phyloP scores from a whole-genome alignment of 2,888 invertebrate genomes.

The Corbicula japonica region DNA sequence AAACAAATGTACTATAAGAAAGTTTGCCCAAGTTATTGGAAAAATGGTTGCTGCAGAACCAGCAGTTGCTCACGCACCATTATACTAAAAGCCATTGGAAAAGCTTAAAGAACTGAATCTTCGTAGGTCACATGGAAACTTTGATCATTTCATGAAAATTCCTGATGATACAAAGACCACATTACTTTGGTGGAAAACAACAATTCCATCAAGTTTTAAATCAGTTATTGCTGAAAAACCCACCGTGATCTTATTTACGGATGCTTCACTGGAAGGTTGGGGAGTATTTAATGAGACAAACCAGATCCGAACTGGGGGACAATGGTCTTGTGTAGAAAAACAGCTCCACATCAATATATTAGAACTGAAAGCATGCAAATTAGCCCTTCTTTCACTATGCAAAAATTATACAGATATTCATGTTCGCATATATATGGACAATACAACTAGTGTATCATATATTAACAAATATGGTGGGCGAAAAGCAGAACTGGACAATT shows the following conservation, averaged over 20 bases:
- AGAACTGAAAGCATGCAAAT: slow-evolving; percentile 8
- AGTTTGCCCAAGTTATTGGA: slow-evolving; percentile 5
- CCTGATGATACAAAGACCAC: background rate
- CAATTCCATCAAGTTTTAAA: slow-evolving; percentile 3
- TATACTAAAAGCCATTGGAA: slow-evolving; percentile 9
- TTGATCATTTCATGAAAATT: background rate
- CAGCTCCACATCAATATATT: slow-evolving; percentile 8
- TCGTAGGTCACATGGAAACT: background rate
- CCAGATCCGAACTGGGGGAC: background rate
- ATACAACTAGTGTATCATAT: slow-evolving; percentile 33
- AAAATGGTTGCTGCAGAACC: slow-evolving; percentile 9
- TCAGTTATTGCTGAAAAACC: background rate
- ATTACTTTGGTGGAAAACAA: background rate
- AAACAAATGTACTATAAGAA: background rate
- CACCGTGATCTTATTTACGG: slow-evolving; percentile 1
- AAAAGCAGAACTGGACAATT: slow-evolving; percentile 4
- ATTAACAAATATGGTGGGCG: slow-evolving; percentile 30
- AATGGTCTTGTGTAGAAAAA: slow-evolving; percentile 1
- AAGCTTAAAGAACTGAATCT: background rate
- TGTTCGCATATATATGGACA: slow-evolving; percentile 5
- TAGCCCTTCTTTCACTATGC: slow-evolving; percentile 1
- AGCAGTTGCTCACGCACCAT: background rate
- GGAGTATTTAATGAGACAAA: slow-evolving; percentile 9
- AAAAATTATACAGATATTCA: background rate
- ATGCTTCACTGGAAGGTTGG: background rate